Conservation (phyloP, 2,888 invertebrate genomes). For the Sinopyrophorus schimmeli region DNA sequence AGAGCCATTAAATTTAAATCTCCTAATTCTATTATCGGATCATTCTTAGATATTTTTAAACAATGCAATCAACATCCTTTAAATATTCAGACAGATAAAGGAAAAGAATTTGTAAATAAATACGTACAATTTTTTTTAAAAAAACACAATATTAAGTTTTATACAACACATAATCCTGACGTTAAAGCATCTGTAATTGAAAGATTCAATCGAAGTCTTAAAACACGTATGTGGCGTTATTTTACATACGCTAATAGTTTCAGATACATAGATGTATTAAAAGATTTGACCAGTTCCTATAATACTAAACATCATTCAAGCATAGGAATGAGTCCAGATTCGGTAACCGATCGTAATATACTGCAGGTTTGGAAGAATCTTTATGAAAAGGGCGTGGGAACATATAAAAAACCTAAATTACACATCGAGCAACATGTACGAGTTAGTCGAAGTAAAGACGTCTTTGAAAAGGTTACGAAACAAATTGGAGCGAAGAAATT, state of each 20-base stretch:
- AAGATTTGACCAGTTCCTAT: slow-evolving; percentile 36
- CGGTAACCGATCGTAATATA: too few species aligned
- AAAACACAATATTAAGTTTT: not conserved
- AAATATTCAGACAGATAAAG: slow-evolving; percentile 9
- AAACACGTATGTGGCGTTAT: too few species aligned
- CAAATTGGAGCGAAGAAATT: slow-evolving; percentile 38
- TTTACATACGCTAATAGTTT: too few species aligned
- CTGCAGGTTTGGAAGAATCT: too few species aligned
- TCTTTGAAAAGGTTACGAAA: slow-evolving; percentile 35
- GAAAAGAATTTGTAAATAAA: not conserved
- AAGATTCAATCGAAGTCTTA: slow-evolving; percentile 9
- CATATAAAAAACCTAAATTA: slow-evolving; percentile 16
- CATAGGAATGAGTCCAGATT: slow-evolving; percentile 34
- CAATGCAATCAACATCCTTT: not conserved
- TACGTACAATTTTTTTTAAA: slow-evolving; percentile 4
- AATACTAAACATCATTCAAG: slow-evolving; percentile 35
- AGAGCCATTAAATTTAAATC: not conserved
- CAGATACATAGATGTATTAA: slow-evolving; percentile 40
- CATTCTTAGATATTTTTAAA: not conserved
- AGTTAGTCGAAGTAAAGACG: slow-evolving; percentile 26
- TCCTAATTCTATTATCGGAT: not conserved
- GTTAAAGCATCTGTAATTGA: slow-evolving; percentile 1
- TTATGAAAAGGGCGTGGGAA: slow-evolving; percentile 16
- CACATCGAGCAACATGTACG: slow-evolving; percentile 22
- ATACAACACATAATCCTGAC: not conserved